These are phyloP conservation scores for Drosophila tropicalis DNA, from an alignment of 1,140 invertebrate genomes.

Conservation along the genomic window DNA sequence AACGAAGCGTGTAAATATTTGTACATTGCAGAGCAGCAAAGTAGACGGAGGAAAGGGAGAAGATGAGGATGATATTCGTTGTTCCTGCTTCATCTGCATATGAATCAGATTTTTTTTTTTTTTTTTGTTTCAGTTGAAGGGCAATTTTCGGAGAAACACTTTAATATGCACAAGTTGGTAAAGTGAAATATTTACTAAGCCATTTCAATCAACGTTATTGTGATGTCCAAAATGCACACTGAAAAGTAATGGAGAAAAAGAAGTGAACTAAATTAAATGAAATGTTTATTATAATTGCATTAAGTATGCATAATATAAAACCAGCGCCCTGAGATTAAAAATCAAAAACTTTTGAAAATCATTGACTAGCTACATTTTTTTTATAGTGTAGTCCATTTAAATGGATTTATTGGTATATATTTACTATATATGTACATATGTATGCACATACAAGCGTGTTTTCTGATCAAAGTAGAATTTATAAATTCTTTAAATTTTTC, in stretches of 20 bases:
- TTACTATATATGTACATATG: too few species aligned
- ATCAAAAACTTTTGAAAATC: too few species aligned
- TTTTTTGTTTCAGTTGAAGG: conserved; percentile 17
- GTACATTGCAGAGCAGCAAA: conserved; percentile 9
- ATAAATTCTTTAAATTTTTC: conserved; percentile 25
- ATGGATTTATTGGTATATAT: not conserved
- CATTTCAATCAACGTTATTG: conserved; percentile 64
- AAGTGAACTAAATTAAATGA: conserved; percentile 20
- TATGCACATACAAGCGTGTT: too few species aligned
- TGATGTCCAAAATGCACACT: conserved; percentile 37
- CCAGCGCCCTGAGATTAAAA: too few species aligned
- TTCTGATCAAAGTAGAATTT: not conserved
- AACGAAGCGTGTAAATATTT: conserved; percentile 71
- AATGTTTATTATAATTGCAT: not conserved
- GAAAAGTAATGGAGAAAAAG: not conserved
- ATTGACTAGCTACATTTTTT: too few species aligned
- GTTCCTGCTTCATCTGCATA: not conserved
- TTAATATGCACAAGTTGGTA: conserved; percentile 63
- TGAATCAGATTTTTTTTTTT: not conserved
- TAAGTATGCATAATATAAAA: too few species aligned
- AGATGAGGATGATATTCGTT: not conserved
- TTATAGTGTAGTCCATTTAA: not conserved
- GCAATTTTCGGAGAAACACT: conserved; percentile 40
- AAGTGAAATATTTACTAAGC: conserved; percentile 66
- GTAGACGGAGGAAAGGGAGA: not conserved